Base-by-base conservation (phyloP, 1,140 invertebrate species). In the Antheraea pernyi region DNA sequence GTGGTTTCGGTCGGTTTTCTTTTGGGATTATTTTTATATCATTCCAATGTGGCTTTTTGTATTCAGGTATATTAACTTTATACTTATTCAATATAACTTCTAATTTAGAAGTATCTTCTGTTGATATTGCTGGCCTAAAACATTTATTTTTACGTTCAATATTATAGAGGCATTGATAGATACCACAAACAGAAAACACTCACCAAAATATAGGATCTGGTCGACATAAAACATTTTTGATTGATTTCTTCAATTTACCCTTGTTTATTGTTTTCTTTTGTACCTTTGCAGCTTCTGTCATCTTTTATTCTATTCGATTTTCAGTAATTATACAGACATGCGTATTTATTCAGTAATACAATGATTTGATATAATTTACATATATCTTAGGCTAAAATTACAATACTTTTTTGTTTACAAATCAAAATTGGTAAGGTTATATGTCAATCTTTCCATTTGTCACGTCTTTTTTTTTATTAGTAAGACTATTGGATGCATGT, bases 161-260 rank as follows among this genome's bases (percentile, higher is more conserved):
- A 8, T 22, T 4, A 61, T 61, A 61, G 5, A 61, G 6, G 6
- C 2, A 61, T 7, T 22, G 19, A 19, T 19, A 60, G 7, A 6
- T 22, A 11, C 7, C 19, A 4, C 59, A 19, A 36, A 22, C 8
- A 60, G 62, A n/a, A 22, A 30, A 63, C 39, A 80, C 71, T 74
- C 72, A 88, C 87, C 89, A 91, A 72, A 74, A 79, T 48, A 85
- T 62, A 36, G 80, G 75, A 73, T 91, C 89, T 0, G 89, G 88
- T 7, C 86, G 75, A 71, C 83, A 89, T 22, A 91, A 68, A 22
- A 90, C 77, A 78, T 89, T 89, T 80, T 87, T 91, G 22, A 89
- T 82, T 37, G 80, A 87, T 80, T 89, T 91, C 70, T 90, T 89
- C 13, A 91, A 64, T 76, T 89, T 85, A 22, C 81, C 79, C 75